phyloP scores from a whole-genome alignment of 2,888 invertebrate species.

The Ecliptopera silaceata region DNA sequence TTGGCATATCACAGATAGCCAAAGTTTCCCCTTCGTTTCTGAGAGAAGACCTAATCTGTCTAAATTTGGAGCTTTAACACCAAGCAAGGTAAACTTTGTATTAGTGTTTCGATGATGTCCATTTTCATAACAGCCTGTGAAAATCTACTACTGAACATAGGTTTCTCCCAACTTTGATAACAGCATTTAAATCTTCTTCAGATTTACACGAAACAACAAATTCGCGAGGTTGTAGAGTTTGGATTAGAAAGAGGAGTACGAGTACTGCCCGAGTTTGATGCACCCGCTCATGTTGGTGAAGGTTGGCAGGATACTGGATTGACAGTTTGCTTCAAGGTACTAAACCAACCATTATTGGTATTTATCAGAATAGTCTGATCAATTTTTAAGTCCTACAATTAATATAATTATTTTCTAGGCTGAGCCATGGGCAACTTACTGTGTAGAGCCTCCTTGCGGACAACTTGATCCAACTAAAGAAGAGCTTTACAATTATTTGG shows the following conservation, averaged over 20 bases:
- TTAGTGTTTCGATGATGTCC: no score
- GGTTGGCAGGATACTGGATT: constrained; percentile 90
- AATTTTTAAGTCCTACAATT: no score
- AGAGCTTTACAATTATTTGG: constrained; percentile 86
- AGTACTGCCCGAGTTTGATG: constrained; percentile 95
- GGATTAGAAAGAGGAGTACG: constrained; percentile 90
- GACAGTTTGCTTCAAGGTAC: constrained; percentile 85
- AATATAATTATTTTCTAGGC: constrained; percentile 56
- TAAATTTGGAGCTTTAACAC: constrained; percentile 90
- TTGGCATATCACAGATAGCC: constrained; percentile 97
- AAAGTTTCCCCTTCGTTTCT: constrained; percentile 95
- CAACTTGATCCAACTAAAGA: constrained; percentile 90
- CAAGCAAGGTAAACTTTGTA: constrained; percentile 81
- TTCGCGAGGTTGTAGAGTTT: constrained; percentile 85
- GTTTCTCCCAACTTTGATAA: no score
- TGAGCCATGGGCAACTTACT: constrained; percentile 88
- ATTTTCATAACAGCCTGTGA: no score
- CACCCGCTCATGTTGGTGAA: constrained; percentile 94
- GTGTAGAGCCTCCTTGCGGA: constrained; percentile 94
- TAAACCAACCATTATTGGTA: no score
- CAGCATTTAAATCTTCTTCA: constrained; percentile 32
- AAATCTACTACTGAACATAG: no score
- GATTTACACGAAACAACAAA: constrained; percentile 82
- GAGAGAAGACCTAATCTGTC: constrained; percentile 87
- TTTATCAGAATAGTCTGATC: no score